Evolutionary conservation across 2,113 vertebrate genomes (phyloP).

Genomic region (Cynoglossus semilaevis): DNA sequence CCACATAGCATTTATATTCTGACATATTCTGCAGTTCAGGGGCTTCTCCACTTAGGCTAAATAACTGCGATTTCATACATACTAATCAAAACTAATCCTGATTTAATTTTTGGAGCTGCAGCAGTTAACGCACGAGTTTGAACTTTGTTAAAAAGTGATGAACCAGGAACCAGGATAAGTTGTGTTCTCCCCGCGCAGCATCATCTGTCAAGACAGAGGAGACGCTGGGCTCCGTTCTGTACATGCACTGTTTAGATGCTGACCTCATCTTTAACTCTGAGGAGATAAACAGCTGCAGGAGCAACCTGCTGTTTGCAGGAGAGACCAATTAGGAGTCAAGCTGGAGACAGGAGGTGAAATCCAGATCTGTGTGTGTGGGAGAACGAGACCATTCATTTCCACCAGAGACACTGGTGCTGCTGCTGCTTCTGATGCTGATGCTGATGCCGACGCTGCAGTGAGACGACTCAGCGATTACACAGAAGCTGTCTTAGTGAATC

Average conservation of each 20-base stretch:
- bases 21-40: too few relatives aligned
- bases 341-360: slow-evolving; percentile 22
- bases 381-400: slow-evolving; percentile 15
- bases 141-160: not conserved
- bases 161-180: not conserved
- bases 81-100: too few relatives aligned
- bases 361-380: slow-evolving; percentile 4
- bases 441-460: slow-evolving; percentile 36
- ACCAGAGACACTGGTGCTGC: slow-evolving; percentile 28
- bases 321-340: slow-evolving; percentile 50
- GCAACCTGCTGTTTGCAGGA: slow-evolving; percentile 13
- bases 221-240: slow-evolving; percentile 19
- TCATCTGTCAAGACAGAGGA: slow-evolving; percentile 10
- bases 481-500: slow-evolving; percentile 50
- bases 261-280: slow-evolving; percentile 40
- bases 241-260: slow-evolving; percentile 28
- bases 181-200: not conserved
- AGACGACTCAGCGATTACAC: slow-evolving; percentile 31
- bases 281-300: slow-evolving; percentile 48
- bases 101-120: too few relatives aligned
- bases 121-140: too few relatives aligned
- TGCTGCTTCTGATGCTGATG: slow-evolving; percentile 40
- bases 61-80: too few relatives aligned
- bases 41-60: too few relatives aligned
- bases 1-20: too few relatives aligned